These are phyloP conservation scores for Nasonia longicornis DNA, from an alignment of 1,140 invertebrate species.

Conservation along the genomic window DNA sequence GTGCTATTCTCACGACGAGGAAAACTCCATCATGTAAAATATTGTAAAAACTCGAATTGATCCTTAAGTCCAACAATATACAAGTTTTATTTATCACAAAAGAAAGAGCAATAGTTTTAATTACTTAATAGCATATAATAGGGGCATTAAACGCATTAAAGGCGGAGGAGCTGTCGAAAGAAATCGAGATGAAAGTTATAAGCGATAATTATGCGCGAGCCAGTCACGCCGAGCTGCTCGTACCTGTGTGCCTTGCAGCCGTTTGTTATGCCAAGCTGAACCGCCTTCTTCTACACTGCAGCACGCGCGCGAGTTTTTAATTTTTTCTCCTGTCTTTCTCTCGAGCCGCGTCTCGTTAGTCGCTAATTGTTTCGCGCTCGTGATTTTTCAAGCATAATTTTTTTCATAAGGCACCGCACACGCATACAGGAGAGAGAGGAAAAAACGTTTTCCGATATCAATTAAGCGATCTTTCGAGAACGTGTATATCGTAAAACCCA, in stretches of 20 bases:
- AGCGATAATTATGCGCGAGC: constrained; percentile 35
- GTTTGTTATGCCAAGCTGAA: constrained; percentile 37
- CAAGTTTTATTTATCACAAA: constrained; percentile 50
- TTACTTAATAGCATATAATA: constrained; percentile 27
- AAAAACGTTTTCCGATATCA: background rate
- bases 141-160: constrained; percentile 7
- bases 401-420: background rate
- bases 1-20: background rate
- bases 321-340: background rate
- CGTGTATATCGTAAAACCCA: background rate
- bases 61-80: constrained; percentile 19
- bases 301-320: background rate
- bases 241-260: background rate
- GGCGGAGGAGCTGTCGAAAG: constrained; percentile 23
- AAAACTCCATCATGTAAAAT: too few relatives aligned
- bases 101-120: constrained; percentile 55
- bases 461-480: constrained; percentile 11
- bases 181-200: constrained; percentile 46
- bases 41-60: background rate
- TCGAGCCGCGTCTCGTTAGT: background rate
- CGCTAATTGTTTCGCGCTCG: constrained; percentile 9
- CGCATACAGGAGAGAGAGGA: background rate
- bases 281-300: background rate
- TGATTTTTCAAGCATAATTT: background rate
- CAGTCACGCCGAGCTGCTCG: constrained; percentile 32